A percentile compares a stretch with the other conserved stretches of the same genome.
These are phyloP conservation scores for Volucella bombylans DNA, from an alignment of 2,888 invertebrate species.

Conservation along the genomic window DNA sequence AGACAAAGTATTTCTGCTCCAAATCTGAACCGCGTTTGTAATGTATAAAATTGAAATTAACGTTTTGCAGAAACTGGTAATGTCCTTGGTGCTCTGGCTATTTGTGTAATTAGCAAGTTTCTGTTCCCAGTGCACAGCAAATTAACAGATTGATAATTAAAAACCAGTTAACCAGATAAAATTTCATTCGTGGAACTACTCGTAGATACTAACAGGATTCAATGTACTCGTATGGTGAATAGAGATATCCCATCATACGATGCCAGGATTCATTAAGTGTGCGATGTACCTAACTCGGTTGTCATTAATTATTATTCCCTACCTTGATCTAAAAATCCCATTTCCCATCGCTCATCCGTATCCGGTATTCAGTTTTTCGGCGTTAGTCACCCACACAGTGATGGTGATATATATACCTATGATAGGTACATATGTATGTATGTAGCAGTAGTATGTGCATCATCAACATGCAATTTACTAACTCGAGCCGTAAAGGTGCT, in stretches of 20 bases:
- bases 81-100: constrained; percentile 27
- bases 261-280: constrained; percentile 50
- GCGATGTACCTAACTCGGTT: constrained; percentile 36
- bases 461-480: constrained; percentile 32
- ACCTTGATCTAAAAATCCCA: constrained; percentile 64
- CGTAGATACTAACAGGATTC: not conserved
- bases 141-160: constrained; percentile 69
- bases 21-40: not conserved
- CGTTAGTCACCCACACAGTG: constrained; percentile 8
- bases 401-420: not conserved
- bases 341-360: constrained; percentile 67
- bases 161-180: constrained; percentile 63
- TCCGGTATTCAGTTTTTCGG: constrained; percentile 17
- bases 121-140: constrained; percentile 51
- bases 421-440: not conserved
- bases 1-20: not conserved
- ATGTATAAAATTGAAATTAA: constrained; percentile 15
- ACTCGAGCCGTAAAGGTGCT: not conserved
- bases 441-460: constrained; percentile 22
- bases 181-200: constrained; percentile 36
- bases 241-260: not conserved
- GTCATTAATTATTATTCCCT: constrained; percentile 67
- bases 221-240: constrained; percentile 5
- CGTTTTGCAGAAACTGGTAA: not conserved
- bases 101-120: constrained; percentile 58